A percentile compares a stretch with the other conserved stretches of the same genome.
These are phyloP conservation scores for Abscondita cerata DNA, from an alignment of 2,888 invertebrate species.

Conservation along the genomic window DNA sequence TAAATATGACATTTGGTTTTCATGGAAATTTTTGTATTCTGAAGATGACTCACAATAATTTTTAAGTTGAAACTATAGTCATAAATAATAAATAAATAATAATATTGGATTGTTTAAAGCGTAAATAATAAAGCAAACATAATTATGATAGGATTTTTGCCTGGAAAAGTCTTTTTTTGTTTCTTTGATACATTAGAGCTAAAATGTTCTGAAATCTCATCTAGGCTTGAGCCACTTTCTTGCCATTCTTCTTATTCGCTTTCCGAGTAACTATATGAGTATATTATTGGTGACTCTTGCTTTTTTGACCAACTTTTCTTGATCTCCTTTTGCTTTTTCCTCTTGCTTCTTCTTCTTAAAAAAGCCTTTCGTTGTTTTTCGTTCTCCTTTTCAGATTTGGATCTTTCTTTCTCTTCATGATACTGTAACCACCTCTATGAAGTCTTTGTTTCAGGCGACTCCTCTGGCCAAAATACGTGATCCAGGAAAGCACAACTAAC, in stretches of 20 bases:
- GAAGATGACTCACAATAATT: too few relatives aligned
- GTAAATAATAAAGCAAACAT: too few relatives aligned
- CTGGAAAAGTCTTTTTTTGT: too few relatives aligned
- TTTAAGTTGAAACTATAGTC: too few relatives aligned
- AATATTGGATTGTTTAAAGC: too few relatives aligned
- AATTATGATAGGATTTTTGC: too few relatives aligned
- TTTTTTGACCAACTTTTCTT: conserved; percentile 1
- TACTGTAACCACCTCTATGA: conserved; percentile 32
- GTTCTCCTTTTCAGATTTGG: conserved; percentile 10
- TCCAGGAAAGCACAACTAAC: conserved; percentile 24
- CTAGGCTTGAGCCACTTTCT: conserved; percentile 16
- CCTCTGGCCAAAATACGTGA: conserved; percentile 28
- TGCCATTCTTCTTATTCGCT: conserved; percentile 14
- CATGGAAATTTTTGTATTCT: too few relatives aligned
- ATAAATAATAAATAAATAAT: too few relatives aligned
- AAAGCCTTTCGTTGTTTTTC: conserved; percentile 4
- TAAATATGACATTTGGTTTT: too few relatives aligned
- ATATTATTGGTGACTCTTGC: background rate
- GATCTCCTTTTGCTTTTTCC: conserved; percentile 4
- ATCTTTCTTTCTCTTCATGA: conserved; percentile 25
- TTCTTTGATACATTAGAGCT: too few relatives aligned
- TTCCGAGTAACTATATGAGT: conserved; percentile 12
- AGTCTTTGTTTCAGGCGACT: conserved; percentile 24
- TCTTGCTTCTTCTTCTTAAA: conserved; percentile 12
- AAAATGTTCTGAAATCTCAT: too few relatives aligned